These are phyloP conservation scores for Pegea sp. DNA, from an alignment of 23 tunicate genomes.

Conservation along the genomic window DNA sequence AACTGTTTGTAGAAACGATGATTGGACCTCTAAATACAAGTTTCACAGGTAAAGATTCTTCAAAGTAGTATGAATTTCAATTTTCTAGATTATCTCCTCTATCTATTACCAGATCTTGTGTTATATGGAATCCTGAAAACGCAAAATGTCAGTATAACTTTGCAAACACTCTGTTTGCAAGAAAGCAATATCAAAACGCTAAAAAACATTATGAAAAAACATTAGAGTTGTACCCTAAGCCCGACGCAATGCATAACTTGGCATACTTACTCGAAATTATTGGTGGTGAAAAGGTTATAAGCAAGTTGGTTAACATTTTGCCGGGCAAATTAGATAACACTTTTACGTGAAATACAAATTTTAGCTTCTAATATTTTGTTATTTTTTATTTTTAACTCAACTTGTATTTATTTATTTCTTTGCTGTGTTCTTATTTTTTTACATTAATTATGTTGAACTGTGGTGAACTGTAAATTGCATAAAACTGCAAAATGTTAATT, in stretches of 20 bases:
- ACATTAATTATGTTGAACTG: too few species aligned
- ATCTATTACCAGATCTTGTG: neutral
- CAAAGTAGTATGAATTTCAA: too few species aligned
- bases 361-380: too few species aligned
- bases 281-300: too few species aligned
- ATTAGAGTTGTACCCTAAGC: neutral
- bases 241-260: neutral
- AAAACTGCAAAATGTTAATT: too few species aligned
- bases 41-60: neutral
- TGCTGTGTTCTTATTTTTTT: too few species aligned
- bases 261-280: neutral
- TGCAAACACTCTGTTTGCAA: neutral
- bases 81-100: neutral
- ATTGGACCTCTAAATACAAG: neutral
- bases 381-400: too few species aligned
- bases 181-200: neutral
- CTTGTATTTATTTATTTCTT: too few species aligned
- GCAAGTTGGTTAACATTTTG: too few species aligned
- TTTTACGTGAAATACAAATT: too few species aligned
- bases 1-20: neutral
- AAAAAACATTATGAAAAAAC: neutral
- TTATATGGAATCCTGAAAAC: neutral
- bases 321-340: too few species aligned
- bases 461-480: too few species aligned
- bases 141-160: neutral